phyloP scores from a whole-genome alignment of 2,888 invertebrate species.

The Tenthredo distinguenda region DNA sequence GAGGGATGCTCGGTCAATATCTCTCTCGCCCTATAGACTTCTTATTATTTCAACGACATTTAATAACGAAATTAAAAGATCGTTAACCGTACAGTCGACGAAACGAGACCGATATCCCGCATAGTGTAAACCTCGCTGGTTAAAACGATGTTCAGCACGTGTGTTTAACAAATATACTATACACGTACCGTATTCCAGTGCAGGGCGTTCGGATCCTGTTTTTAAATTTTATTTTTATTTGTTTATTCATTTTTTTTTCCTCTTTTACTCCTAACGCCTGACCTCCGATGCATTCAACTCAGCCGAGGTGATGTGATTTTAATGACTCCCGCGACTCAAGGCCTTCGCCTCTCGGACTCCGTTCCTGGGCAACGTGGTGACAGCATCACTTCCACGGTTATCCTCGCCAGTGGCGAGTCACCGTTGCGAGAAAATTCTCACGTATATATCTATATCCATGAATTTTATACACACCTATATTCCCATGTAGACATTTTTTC shows the following conservation, averaged over 20 bases:
- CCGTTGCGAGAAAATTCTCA: constrained; percentile 25
- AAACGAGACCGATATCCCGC: neutral
- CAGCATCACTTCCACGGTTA: constrained; percentile 47
- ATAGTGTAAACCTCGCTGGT: neutral
- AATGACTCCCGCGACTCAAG: constrained; percentile 49
- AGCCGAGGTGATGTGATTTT: constrained; percentile 49
- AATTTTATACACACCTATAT: neutral
- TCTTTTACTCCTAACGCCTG: constrained; percentile 32
- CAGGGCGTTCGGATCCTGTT: constrained; percentile 17
- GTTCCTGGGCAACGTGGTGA: constrained; percentile 40
- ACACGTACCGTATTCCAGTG: neutral
- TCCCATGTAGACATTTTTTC: neutral
- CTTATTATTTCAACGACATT: neutral
- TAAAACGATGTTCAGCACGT: neutral
- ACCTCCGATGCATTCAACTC: constrained; percentile 48
- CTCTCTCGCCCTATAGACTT: neutral
- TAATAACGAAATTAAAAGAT: neutral
- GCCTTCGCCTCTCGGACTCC: constrained; percentile 34
- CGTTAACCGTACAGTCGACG: neutral
- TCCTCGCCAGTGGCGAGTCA: constrained; percentile 16
- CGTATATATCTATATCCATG: neutral
- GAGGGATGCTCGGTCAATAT: neutral
- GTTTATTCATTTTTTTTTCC: neutral
- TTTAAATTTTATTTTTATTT: neutral
- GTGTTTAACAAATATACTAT: neutral